phyloP scores from a whole-genome alignment of 2,113 vertebrate species.

The Micronisus gabar region DNA sequence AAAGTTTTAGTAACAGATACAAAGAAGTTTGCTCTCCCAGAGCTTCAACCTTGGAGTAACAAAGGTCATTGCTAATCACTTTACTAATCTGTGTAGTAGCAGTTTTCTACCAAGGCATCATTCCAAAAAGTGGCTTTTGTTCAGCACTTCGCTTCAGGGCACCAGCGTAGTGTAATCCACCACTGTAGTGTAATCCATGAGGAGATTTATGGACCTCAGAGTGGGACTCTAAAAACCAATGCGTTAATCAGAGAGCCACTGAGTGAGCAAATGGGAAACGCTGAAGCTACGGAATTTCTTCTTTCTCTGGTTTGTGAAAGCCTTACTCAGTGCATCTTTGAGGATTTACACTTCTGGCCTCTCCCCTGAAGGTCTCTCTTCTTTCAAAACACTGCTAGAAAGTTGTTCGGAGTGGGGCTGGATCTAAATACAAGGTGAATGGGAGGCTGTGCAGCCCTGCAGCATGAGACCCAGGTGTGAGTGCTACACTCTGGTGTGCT shows the following conservation, averaged over 20 bases:
- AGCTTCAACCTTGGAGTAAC: background rate
- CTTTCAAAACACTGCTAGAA: background rate
- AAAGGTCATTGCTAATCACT: background rate
- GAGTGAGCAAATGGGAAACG: background rate
- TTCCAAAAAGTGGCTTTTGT: background rate
- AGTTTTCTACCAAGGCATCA: background rate
- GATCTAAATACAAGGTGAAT: background rate
- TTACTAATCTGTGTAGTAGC: background rate
- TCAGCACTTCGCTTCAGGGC: background rate
- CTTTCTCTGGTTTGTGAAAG: background rate
- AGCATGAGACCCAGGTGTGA: background rate
- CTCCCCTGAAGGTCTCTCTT: background rate
- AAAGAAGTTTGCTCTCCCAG: background rate
- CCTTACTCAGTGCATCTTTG: background rate
- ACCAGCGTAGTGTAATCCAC: background rate
- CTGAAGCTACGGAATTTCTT: background rate
- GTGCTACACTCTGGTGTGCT: background rate
- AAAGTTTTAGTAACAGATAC: background rate
- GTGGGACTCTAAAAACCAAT: background rate
- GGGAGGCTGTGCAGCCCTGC: background rate
- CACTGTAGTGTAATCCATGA: background rate
- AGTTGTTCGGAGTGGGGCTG: background rate
- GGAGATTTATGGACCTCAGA: slow-evolving; percentile 26
- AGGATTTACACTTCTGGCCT: background rate
- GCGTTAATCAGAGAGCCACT: background rate